A percentile compares a stretch with the other conserved stretches of the same genome.
These are phyloP conservation scores for Corapipo altera DNA, from an alignment of 2,113 vertebrate species.

Conservation along the genomic window DNA sequence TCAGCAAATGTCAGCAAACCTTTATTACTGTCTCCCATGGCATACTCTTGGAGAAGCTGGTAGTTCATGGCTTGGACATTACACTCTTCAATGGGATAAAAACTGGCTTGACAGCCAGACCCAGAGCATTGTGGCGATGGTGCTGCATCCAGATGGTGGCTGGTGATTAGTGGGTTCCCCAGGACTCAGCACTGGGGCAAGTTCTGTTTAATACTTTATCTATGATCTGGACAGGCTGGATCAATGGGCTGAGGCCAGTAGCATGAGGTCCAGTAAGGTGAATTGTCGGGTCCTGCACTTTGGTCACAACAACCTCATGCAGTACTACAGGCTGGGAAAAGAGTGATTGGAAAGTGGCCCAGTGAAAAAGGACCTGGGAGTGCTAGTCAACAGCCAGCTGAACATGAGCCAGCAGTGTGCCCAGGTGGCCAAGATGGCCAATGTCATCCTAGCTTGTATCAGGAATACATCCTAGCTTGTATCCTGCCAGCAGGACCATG, in stretches of 20 bases:
- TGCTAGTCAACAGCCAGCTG: not conserved
- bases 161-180: not conserved
- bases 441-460: not conserved
- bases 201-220: not conserved
- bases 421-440: not conserved
- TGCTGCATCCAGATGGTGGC: not conserved
- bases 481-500: not conserved
- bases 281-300: not conserved
- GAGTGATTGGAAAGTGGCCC: not conserved
- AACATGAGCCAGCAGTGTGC: not conserved
- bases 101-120: not conserved
- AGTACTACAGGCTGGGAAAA: not conserved
- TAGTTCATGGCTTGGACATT: not conserved
- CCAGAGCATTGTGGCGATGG: not conserved
- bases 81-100: not conserved
- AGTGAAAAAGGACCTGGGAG: not conserved
- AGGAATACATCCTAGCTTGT: not conserved
- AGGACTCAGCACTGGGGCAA: not conserved
- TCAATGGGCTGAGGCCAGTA: not conserved
- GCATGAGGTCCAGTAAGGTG: not conserved
- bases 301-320: not conserved
- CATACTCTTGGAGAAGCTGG: not conserved
- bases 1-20: not conserved
- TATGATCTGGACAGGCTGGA: not conserved
- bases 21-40: not conserved